A percentile compares a stretch with the other conserved stretches of the same genome.
Conservation (phyloP, 2,888 invertebrate genomes). For the Tetragonula carbonaria region DNA sequence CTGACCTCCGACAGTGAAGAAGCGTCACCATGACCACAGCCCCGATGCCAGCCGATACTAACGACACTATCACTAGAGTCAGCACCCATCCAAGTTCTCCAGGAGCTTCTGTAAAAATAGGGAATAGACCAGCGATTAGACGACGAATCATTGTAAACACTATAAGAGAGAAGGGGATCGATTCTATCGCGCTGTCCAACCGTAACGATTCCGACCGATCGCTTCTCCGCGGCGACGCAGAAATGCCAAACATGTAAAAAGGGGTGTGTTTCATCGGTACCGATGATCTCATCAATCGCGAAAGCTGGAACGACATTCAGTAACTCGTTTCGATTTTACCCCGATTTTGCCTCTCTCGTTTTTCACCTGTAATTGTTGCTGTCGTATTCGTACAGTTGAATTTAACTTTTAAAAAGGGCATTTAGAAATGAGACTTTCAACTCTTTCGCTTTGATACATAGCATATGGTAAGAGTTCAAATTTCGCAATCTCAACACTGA, state of each 20-base stretch:
- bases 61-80: constrained; percentile 89
- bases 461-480: too few species aligned
- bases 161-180: background rate
- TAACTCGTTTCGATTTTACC: background rate
- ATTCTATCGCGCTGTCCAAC: background rate
- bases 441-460: too few species aligned
- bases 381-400: background rate
- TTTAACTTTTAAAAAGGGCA: too few species aligned
- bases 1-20: constrained; percentile 88
- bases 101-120: constrained; percentile 85
- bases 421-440: too few species aligned
- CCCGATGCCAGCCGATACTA: constrained; percentile 89
- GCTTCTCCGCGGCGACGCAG: background rate
- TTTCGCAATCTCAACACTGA: too few species aligned
- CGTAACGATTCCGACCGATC: constrained; percentile 7
- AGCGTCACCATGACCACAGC: constrained; percentile 90
- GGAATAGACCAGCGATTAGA: constrained; percentile 1
- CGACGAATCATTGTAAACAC: constrained; percentile 3
- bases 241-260: constrained; percentile 3
- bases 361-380: background rate
- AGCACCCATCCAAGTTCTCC: constrained; percentile 89
- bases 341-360: background rate
- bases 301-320: background rate
- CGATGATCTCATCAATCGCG: background rate
- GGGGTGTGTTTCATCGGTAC: background rate